phyloP scores from a whole-genome alignment of 1,140 invertebrate genomes.

The Meteorus sp. region DNA sequence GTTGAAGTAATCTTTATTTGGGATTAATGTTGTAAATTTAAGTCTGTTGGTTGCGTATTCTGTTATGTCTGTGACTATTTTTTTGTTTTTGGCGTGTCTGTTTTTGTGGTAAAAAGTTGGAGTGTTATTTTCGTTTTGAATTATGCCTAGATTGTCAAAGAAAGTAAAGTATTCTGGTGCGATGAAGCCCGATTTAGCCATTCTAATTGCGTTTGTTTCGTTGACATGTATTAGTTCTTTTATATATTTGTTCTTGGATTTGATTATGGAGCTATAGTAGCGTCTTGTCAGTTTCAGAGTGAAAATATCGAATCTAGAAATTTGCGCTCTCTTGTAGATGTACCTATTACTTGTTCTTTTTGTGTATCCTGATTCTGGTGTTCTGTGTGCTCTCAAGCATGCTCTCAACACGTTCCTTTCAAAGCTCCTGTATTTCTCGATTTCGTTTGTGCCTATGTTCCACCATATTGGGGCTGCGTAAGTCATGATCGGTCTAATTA shows the following conservation, averaged over 20 bases:
- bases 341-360: conserved; percentile 19
- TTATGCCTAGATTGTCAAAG: conserved; percentile 6
- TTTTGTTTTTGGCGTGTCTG: conserved; percentile 6
- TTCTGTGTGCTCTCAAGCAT: conserved; percentile 3
- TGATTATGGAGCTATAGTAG: background rate
- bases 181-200: background rate
- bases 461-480: conserved; percentile 17
- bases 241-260: background rate
- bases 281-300: conserved; percentile 26
- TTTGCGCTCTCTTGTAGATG: conserved; percentile 29
- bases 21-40: background rate
- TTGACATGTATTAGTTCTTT: background rate
- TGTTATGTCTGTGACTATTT: background rate
- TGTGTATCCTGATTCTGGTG: conserved; percentile 13
- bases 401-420: conserved; percentile 19
- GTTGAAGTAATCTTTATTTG: background rate
- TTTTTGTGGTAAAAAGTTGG: conserved; percentile 14
- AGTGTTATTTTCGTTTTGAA: conserved; percentile 9
- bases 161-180: conserved; percentile 5
- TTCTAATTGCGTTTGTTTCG: background rate
- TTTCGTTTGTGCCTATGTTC: background rate
- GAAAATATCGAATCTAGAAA: conserved; percentile 28
- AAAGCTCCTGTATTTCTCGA: conserved; percentile 15
- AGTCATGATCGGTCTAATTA: conserved; percentile 32
- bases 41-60: background rate